Evolutionary conservation across 2,797 vertebrate genomes (phyloP), one percentile per base, ranked within the genome.

Genomic region (Mallotus villosus): DNA sequence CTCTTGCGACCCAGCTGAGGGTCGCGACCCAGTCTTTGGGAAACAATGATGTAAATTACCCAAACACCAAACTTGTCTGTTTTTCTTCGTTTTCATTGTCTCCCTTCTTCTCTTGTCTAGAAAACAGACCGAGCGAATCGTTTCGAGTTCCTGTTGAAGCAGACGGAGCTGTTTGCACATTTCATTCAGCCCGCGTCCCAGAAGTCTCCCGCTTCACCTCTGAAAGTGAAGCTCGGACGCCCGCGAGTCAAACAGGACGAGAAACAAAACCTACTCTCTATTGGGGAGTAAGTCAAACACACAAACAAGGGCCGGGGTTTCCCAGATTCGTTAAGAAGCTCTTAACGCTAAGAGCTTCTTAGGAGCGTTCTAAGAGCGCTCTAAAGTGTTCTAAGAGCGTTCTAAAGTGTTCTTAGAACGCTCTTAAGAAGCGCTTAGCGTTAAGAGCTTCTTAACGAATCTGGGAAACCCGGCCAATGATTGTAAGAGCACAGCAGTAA

Each of bases 101-200:
- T 2, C 41, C 41, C 41, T 62, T 74, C 24, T 67, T 74, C 22
- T 25, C 22, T 37, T 4, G 87, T 87, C 55, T 74, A 95, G 95
- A 95, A 95, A 94, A 84, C 93, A 21, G 95, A 96, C 73, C 86
- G 94, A 78, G 94, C 94, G 0, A 95, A 95, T 82, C 92, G 95
- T 73, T 96, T 96, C 90, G 95, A 96, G 78, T 95, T 94, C 84
- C 92, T 96, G 62, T 83, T 96, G 86, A 95, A 95, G 88, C 95
- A 96, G 88, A 96, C 95, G 8, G 95, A 96, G 76, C 93, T 96
- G 22, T 96, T 95, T 84, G 94, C 95, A 65, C 95, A 95, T 89
- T 96, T 96, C 71, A 94, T 96, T 88, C 95, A 95, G 75, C 95
- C 95, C 22, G 92, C 94, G 68, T 92, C 94, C 63, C 95, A 95